phyloP scores from a whole-genome alignment of 1,140 invertebrate genomes.

The Macrotrachela quadricornifera region DNA sequence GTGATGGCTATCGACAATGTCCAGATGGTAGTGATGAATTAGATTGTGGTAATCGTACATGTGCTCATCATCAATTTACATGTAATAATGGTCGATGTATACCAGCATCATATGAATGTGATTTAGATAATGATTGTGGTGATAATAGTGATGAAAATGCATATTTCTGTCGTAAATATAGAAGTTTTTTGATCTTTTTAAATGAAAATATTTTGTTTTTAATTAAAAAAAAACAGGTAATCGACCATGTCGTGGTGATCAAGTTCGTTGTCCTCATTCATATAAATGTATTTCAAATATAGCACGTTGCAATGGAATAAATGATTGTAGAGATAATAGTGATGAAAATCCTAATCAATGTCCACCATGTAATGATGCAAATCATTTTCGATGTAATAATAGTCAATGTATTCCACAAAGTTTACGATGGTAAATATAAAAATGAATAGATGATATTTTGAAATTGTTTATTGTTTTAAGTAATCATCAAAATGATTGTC shows the following conservation, averaged over 20 bases:
- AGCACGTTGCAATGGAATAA: constrained; percentile 53
- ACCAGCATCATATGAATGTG: constrained; percentile 79
- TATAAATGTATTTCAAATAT: constrained; percentile 4
- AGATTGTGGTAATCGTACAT: constrained; percentile 35
- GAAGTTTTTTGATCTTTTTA: constrained; percentile 49
- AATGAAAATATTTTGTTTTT: background rate
- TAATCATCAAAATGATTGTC: background rate
- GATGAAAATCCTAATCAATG: constrained; percentile 47
- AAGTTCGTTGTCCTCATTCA: no score
- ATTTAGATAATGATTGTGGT: constrained; percentile 67
- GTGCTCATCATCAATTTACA: constrained; percentile 64
- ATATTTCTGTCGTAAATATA: constrained; percentile 56
- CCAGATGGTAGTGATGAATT: constrained; percentile 86
- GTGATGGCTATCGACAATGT: constrained; percentile 83
- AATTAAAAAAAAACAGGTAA: no score
- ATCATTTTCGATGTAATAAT: background rate
- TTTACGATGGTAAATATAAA: constrained; percentile 39
- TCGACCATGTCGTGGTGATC: constrained; percentile 34
- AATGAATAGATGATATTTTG: background rate
- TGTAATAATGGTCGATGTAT: constrained; percentile 85
- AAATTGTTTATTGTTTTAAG: background rate
- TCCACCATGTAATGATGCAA: background rate
- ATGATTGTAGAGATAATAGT: constrained; percentile 64
- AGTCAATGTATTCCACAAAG: constrained; percentile 45
- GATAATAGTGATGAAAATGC: constrained; percentile 78